Conservation (phyloP, 2,888 invertebrate species). For the Apotomis turbidana region DNA sequence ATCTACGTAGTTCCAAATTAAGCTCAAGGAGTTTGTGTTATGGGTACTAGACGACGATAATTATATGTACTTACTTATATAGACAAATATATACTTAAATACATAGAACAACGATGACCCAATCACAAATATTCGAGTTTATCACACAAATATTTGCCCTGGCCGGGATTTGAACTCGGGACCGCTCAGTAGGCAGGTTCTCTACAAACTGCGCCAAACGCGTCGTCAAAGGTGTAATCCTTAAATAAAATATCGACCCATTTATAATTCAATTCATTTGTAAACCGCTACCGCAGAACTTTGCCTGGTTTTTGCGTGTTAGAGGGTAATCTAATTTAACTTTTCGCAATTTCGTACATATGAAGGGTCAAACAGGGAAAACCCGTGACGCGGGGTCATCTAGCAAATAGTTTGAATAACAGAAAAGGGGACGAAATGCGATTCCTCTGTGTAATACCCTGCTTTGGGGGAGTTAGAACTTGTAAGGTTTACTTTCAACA, state of each 20-base stretch:
- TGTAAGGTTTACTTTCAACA: background rate
- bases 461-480: background rate
- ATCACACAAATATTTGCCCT: no score
- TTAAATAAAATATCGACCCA: background rate
- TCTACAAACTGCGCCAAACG: no score
- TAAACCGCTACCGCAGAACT: slow-evolving; percentile 16
- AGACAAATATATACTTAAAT: no score
- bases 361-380: slow-evolving; percentile 47
- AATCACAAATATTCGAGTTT: no score
- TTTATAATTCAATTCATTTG: background rate
- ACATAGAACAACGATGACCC: no score
- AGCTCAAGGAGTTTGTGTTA: no score
- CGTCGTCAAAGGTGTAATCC: background rate
- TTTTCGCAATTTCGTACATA: slow-evolving; percentile 16
- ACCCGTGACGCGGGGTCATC: slow-evolving; percentile 66
- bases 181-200: no score
- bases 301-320: slow-evolving; percentile 14
- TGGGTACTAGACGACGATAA: no score
- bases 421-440: slow-evolving; percentile 8
- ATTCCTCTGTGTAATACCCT: background rate
- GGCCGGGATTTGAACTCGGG: no score
- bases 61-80: no score
- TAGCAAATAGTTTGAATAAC: slow-evolving; percentile 48
- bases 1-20: no score
- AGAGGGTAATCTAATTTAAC: slow-evolving; percentile 28